phyloP scores from a whole-genome alignment of 2,797 vertebrate genomes.

The Lithobates sylvaticus region DNA sequence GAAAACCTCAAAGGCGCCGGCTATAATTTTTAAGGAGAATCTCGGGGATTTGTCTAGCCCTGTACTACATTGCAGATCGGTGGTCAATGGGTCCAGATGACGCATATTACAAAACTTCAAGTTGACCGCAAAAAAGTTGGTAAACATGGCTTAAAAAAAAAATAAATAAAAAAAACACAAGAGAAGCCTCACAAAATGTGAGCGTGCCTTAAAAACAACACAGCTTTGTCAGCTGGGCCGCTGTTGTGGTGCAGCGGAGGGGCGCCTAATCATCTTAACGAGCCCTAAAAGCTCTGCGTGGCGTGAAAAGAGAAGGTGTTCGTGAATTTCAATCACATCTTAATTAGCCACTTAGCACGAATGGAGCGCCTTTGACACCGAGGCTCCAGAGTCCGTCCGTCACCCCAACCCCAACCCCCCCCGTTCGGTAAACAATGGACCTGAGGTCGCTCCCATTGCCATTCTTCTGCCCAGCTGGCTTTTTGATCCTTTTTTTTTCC shows the following conservation, averaged over 20 bases:
- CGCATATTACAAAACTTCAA: too few relatives aligned
- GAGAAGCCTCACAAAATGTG: too few relatives aligned
- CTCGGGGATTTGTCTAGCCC: too few relatives aligned
- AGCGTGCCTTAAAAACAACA: too few relatives aligned
- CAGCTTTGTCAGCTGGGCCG: too few relatives aligned
- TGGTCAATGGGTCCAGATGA: too few relatives aligned
- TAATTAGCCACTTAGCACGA: slow-evolving; percentile 62
- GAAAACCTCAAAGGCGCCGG: too few relatives aligned
- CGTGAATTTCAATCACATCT: slow-evolving; percentile 54
- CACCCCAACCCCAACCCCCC: slow-evolving; percentile 54
- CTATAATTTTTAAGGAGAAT: too few relatives aligned
- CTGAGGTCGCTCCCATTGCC: slow-evolving; percentile 74
- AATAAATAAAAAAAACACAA: too few relatives aligned
- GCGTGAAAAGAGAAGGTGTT: neutral
- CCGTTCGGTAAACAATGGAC: slow-evolving; percentile 72
- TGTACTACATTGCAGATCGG: too few relatives aligned
- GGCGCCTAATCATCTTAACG: neutral
- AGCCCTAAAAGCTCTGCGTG: neutral
- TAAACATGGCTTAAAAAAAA: too few relatives aligned
- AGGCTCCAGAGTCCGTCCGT: slow-evolving; percentile 63
- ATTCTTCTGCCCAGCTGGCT: slow-evolving; percentile 81
- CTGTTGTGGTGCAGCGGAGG: neutral
- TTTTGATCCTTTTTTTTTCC: slow-evolving; percentile 81
- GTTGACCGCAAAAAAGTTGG: too few relatives aligned
- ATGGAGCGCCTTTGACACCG: neutral